Evolutionary conservation across 2,888 invertebrate species (phyloP).

Genomic region (Dyspetes luteomarginatus): DNA sequence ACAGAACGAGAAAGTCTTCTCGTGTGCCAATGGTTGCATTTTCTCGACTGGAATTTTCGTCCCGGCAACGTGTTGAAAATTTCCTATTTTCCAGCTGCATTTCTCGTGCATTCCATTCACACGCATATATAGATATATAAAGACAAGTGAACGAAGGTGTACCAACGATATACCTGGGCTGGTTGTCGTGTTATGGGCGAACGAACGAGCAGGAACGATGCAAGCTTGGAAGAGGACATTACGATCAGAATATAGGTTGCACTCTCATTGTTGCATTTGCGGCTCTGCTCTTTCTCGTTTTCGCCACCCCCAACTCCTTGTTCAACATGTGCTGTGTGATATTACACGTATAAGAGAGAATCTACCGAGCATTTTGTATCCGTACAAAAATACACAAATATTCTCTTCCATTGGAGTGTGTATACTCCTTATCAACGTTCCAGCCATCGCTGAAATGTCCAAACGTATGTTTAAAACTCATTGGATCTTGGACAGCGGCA

Average conservation of each 20-base stretch:
- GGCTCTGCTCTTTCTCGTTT: constrained; percentile 19
- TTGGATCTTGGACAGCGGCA: background rate
- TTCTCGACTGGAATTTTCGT: constrained; percentile 46
- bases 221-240: constrained; percentile 53
- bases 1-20: constrained; percentile 67
- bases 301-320: background rate
- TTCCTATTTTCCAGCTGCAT: constrained; percentile 48
- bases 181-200: constrained; percentile 38
- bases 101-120: constrained; percentile 28
- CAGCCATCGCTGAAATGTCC: constrained; percentile 18
- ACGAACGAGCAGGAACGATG: constrained; percentile 53
- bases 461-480: constrained; percentile 33
- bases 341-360: background rate
- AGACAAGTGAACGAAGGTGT: background rate
- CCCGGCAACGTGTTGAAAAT: constrained; percentile 56
- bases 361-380: background rate
- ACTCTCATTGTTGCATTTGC: constrained; percentile 38
- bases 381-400: constrained; percentile 12
- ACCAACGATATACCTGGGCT: constrained; percentile 5
- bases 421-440: constrained; percentile 13
- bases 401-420: constrained; percentile 13
- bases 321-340: background rate
- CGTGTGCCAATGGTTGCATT: constrained; percentile 18
- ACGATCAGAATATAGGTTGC: constrained; percentile 47
- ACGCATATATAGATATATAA: background rate